A percentile compares a stretch with the other conserved stretches of the same genome.
phyloP scores from a whole-genome alignment of 2,888 invertebrate genomes.

The Helleia helle region DNA sequence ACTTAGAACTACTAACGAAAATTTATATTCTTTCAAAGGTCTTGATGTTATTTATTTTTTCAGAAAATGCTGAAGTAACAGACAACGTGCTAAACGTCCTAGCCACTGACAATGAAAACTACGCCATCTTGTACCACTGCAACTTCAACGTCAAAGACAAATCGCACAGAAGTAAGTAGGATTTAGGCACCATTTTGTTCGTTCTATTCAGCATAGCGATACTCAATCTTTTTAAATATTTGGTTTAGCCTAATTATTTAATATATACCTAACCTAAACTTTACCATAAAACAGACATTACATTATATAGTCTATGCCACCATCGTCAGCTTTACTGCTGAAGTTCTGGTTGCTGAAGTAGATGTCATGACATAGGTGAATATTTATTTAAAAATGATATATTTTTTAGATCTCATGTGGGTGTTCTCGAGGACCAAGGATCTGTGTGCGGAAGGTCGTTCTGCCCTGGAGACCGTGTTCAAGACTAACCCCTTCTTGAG shows the following conservation, averaged over 20 bases:
- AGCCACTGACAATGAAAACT: constrained; percentile 10
- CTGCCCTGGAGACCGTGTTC: background rate
- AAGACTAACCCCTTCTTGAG: background rate
- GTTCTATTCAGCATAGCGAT: no score
- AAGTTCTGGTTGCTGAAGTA: no score
- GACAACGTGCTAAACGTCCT: constrained; percentile 7
- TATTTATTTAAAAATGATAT: no score
- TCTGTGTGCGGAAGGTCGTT: background rate
- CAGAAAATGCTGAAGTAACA: background rate
- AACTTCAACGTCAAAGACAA: constrained; percentile 1
- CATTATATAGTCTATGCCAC: no score
- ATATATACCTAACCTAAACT: no score
- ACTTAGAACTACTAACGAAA: no score
- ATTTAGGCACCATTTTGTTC: constrained; percentile 12
- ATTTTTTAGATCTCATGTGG: constrained; percentile 3
- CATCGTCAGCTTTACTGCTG: no score
- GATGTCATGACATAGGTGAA: no score
- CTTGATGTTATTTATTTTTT: background rate
- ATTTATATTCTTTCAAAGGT: no score
- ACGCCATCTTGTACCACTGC: constrained; percentile 8
- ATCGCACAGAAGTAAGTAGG: constrained; percentile 7
- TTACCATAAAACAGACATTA: no score
- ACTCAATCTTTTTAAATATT: no score
- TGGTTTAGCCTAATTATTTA: no score
- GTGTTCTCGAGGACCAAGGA: constrained; percentile 3